Evolutionary conservation across 2,888 invertebrate genomes (phyloP), one percentile per base, ranked within the genome.

Genomic region (Lasioglossum morio): DNA sequence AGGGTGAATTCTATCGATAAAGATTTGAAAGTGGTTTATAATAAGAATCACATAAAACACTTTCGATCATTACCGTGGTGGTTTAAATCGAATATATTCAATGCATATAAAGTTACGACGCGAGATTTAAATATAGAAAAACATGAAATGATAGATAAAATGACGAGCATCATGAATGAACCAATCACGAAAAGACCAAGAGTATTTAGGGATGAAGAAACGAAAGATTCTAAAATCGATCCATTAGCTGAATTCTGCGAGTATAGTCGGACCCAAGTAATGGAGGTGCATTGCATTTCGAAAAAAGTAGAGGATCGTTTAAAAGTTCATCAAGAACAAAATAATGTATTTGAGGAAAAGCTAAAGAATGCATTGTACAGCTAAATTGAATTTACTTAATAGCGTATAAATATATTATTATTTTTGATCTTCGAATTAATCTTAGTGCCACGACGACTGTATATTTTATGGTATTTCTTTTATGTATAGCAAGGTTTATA

Each of bases 11-110:
- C 88, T 5, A 57, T 95, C 2, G 90, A 90, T 0, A 78, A 87
- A n/a, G 85, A 93, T 46, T 78, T 93, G 7, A 91, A 84, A 53
- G 96, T 96, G 0, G 96, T 97, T 75, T 97, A 97, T 92, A 95
- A 97, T 84, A 96, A 95, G 90, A 94, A 96, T 78, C 95, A 95
- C 74, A 93, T 97, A 80, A 95, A 96, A 84, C 95, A 96, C 75
- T 97, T 96, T 92, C 94, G 96, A 40, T 96, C 95, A 82, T 94
- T 95, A 30, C 95, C 96, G 63, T 97, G 97, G 97, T 96, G 97
- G 95, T 97, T 96, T 92, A 92, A 95, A 92, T 92, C 94, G 63
- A 92, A 85, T 30, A 83, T 91, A 23, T 90, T 95, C 48, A 81
- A 87, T 12, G 89, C 91, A 81, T 93, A 87, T 72, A 78, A 77